Evolutionary conservation across 2,797 vertebrate species (phyloP).

Genomic region (Anolis apletophallus): DNA sequence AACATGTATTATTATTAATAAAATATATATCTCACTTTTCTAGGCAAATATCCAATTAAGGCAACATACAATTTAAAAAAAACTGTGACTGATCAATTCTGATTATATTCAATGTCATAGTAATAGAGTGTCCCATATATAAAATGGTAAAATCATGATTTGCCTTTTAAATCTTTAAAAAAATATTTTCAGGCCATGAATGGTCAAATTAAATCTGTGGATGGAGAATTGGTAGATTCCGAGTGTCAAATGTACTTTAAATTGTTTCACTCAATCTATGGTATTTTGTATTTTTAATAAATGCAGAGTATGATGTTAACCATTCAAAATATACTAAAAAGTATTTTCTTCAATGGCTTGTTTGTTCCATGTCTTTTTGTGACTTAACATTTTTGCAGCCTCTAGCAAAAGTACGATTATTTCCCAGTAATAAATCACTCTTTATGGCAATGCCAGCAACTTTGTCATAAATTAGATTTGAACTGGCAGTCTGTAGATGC

Average conservation of each 20-base stretch:
- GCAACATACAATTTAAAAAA: background rate
- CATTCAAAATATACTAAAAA: background rate
- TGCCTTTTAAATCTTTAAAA: no score
- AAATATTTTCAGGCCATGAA: no score
- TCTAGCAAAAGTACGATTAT: background rate
- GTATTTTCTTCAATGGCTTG: background rate
- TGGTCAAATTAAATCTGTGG: no score
- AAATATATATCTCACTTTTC: background rate
- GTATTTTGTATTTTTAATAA: background rate
- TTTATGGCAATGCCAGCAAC: background rate
- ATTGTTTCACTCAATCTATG: background rate
- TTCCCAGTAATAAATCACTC: conserved; percentile 5
- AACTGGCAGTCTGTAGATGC: conserved; percentile 4
- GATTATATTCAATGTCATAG: no score
- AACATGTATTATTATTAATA: background rate
- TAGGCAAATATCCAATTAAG: background rate
- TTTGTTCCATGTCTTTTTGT: background rate
- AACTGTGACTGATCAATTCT: no score
- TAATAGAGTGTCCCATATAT: no score
- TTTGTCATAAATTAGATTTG: conserved; percentile 10
- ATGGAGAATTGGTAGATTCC: no score
- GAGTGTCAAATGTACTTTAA: background rate
- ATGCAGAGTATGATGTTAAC: background rate
- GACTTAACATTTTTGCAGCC: background rate
- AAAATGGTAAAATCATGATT: no score